phyloP scores from a whole-genome alignment of 2,113 vertebrate genomes.

The Psephotus haematonotus region DNA sequence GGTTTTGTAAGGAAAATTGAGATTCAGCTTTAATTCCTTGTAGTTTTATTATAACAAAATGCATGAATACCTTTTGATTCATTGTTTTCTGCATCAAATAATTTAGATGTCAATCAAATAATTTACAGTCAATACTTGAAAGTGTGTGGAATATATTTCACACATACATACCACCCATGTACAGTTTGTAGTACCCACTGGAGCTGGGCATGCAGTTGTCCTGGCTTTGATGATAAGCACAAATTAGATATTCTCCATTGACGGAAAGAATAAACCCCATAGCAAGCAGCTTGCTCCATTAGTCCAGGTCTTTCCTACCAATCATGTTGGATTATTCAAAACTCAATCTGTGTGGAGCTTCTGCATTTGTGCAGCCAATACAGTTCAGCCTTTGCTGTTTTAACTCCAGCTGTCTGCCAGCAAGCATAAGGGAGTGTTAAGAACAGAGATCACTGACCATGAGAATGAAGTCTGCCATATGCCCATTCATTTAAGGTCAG shows the following conservation, averaged over 20 bases:
- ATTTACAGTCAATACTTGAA: background rate
- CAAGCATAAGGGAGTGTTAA: background rate
- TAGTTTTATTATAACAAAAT: background rate
- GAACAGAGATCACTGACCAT: background rate
- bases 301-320: background rate
- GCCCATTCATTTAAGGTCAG: background rate
- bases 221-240: background rate
- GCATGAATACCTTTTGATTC: background rate
- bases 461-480: background rate
- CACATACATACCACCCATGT: fast-evolving
- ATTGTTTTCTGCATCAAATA: background rate
- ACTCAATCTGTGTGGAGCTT: background rate
- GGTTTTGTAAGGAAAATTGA: background rate
- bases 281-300: background rate
- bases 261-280: background rate
- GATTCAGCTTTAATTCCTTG: background rate
- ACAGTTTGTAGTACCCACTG: background rate
- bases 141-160: background rate
- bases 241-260: background rate
- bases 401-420: background rate
- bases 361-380: background rate
- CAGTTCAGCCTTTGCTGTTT: background rate
- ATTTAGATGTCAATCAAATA: background rate
- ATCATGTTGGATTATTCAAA: background rate
- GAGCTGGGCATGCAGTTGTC: background rate